These are phyloP conservation scores for Ceratitis capitata DNA, from an alignment of 1,140 invertebrate species.

Conservation along the genomic window DNA sequence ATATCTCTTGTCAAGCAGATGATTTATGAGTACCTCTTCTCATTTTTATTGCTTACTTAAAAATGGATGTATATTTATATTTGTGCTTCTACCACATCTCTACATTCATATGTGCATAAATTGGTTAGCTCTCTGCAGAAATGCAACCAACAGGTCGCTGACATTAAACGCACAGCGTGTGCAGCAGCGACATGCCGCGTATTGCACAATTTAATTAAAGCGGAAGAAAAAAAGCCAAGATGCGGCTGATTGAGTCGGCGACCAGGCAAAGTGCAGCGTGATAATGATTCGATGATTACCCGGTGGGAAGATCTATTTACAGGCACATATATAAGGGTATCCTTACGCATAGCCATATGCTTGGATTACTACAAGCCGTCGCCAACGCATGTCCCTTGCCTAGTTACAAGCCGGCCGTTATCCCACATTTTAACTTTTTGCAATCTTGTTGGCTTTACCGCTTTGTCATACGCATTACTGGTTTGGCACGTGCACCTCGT, in stretches of 20 bases:
- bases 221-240: background rate
- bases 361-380: background rate
- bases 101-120: background rate
- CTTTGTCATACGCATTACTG: background rate
- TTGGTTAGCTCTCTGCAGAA: background rate
- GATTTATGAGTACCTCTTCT: background rate
- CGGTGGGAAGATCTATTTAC: background rate
- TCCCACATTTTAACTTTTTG: background rate
- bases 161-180: background rate
- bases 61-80: background rate
- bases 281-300: constrained; percentile 5
- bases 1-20: background rate
- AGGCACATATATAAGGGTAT: background rate
- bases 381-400: background rate
- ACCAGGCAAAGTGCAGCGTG: background rate
- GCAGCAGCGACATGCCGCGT: background rate
- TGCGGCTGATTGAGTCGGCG: background rate
- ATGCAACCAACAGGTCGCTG: background rate
- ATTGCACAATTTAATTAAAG: constrained; percentile 17
- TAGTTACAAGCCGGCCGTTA: background rate
- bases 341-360: background rate
- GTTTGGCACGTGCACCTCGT: constrained; percentile 1
- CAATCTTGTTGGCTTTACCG: background rate
- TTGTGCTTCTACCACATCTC: background rate
- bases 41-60: too few relatives aligned